A percentile compares a stretch with the other conserved stretches of the same genome.
phyloP scores from a whole-genome alignment of 1,140 invertebrate species.

The Cherax quadricarinatus region DNA sequence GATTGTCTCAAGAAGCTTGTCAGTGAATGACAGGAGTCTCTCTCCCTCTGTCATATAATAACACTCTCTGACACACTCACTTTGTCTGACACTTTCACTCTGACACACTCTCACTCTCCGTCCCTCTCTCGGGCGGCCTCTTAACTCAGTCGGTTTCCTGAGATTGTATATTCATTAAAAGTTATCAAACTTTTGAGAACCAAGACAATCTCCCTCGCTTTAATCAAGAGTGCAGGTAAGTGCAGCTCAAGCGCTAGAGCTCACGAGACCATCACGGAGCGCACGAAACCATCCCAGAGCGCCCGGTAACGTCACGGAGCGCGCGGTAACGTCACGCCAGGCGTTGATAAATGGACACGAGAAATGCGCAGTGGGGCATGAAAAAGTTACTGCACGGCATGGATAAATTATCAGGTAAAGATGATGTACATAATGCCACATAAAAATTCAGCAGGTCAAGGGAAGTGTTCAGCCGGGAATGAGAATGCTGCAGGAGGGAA shows the following conservation, averaged over 20 bases:
- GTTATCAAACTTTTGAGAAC: neutral
- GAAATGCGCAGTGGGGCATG: no score
- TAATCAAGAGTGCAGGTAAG: neutral
- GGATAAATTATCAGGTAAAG: no score
- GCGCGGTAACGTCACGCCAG: no score
- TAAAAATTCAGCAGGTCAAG: no score
- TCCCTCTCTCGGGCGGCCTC: neutral
- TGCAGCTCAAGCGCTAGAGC: neutral
- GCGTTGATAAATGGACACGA: no score
- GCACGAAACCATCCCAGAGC: no score
- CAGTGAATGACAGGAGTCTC: neutral
- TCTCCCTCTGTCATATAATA: neutral
- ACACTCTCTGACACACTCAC: neutral
- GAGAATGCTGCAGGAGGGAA: no score
- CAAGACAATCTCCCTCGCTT: neutral
- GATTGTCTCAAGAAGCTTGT: no score
- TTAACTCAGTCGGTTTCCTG: neutral
- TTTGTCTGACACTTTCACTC: neutral
- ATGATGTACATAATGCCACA: no score
- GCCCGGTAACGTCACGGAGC: no score
- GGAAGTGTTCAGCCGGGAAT: no score
- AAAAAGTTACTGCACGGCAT: no score
- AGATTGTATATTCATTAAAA: neutral
- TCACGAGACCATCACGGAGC: neutral
- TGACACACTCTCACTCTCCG: conserved; percentile 12